Base-by-base conservation (phyloP, 2,888 invertebrate species). In the Tachystola acroxantha region DNA sequence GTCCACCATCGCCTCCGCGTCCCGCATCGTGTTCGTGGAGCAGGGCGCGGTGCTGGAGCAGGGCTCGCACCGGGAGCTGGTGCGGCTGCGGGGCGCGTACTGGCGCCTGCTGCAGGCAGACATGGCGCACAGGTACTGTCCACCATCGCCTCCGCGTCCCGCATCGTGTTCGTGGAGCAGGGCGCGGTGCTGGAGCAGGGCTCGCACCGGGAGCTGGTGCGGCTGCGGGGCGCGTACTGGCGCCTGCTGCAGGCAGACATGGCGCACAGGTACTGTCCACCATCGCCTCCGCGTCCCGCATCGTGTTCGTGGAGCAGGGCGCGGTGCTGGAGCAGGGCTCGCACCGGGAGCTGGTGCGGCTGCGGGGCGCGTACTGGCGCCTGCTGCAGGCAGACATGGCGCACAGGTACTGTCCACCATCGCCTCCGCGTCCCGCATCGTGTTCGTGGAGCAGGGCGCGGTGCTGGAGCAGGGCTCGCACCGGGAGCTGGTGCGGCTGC, bases 401-500 rank as follows among this genome's bases (percentile, higher is more conserved):
- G 19, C 71, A 66, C 48, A 73, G 63, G 74, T 81, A 22, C 72
- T 93, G 7, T 89, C 93, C 3, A 92, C 93, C 3, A 90, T 93
- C 31, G 89, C 89, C 11, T 90, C 91, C 64, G 92, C 92, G 1
- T 89, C 91, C 36, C 88, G 90, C 45, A 93, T 94, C 50, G 89
- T 93, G 12, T 91, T 90, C 58, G 88, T 94, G 44, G 89, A 92
- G 57, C 89, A 92, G 37, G 95, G 94, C 1, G 69, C 81, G 4
- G 91, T 91, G 1, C 88, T 89, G 11, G 95, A 95, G 67, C 88
- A 90, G 57, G 95, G 95, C 27, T 89, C 91, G 0, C 94, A 94
- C 60, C 74, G 88, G 9, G 89, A 93, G 51, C 84, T 95, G 13
- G 82, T 94, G 75, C 82, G 79, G 33, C 74, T 73, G 37, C 80